Conservation (phyloP, 2,797 vertebrate species). For the Tokudaia tokunoshimensis region DNA sequence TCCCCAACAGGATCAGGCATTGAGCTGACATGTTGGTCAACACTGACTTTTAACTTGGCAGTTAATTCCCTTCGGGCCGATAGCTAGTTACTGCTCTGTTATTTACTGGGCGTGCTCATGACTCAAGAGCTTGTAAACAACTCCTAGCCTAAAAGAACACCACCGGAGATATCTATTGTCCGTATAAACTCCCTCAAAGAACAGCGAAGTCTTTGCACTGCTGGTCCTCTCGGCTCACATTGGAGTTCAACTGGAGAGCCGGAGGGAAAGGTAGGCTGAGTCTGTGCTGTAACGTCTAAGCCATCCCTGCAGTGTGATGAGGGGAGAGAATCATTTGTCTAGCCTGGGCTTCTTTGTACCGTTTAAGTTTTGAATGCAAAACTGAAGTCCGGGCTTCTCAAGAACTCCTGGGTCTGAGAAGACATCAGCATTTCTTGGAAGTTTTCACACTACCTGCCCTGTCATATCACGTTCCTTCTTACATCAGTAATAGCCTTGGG, state of each 20-base stretch:
- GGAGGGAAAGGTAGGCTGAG: neutral
- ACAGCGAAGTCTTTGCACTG: rapidly evolving
- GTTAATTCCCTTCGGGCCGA: conserved; percentile 66
- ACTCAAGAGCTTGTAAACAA: neutral
- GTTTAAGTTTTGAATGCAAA: neutral
- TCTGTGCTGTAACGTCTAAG: rapidly evolving
- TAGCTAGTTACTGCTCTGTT: conserved; percentile 41
- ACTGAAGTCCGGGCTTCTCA: conserved; percentile 54
- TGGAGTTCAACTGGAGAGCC: rapidly evolving
- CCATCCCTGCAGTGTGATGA: neutral
- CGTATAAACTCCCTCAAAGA: neutral
- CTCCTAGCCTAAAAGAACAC: neutral
- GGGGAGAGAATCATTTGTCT: conserved; percentile 54
- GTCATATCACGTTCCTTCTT: neutral
- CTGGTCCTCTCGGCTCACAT: neutral
- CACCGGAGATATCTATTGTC: conserved; percentile 15
- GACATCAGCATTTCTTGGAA: conserved; percentile 36
- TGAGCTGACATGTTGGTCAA: conserved; percentile 64
- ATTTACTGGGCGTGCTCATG: neutral
- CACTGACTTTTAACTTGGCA: conserved; percentile 38
- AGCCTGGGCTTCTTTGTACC: conserved; percentile 37
- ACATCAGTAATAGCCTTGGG: conserved; percentile 21
- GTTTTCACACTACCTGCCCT: neutral
- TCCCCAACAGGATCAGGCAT: conserved; percentile 7
- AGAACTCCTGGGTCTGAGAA: conserved; percentile 62